phyloP scores from a whole-genome alignment of 64 coral and sea anemone species.

The Catalaphyllia jardinei region DNA sequence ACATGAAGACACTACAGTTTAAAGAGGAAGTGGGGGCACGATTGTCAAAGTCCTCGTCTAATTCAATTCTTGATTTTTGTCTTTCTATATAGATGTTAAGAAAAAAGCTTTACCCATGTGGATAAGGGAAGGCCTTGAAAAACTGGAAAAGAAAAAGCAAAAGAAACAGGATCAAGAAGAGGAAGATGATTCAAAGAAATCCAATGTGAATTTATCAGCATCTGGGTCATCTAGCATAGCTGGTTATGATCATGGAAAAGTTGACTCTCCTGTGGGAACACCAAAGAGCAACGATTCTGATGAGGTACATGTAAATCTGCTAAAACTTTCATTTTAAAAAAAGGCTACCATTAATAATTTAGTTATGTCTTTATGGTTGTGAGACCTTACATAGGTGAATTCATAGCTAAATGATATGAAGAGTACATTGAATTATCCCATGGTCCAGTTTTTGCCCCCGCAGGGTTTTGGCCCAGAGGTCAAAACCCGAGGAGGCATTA shows the following conservation, averaged over 20 bases:
- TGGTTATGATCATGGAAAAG: constrained; percentile 87
- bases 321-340: neutral
- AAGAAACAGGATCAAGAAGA: constrained; percentile 69
- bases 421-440: no score
- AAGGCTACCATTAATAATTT: neutral
- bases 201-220: constrained; percentile 66
- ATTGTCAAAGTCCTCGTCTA: no score
- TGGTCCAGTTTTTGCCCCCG: no score
- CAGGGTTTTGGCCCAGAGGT: no score
- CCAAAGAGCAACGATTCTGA: constrained; percentile 68
- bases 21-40: no score
- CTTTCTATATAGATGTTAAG: constrained; percentile 81
- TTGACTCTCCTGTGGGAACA: constrained; percentile 60
- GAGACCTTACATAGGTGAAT: no score
- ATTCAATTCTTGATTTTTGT: neutral
- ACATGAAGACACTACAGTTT: no score
- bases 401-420: no score
- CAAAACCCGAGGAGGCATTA: no score
- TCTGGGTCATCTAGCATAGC: constrained; percentile 72
- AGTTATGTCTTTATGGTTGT: no score
- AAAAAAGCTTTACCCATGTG: constrained; percentile 95
- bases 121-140: constrained; percentile 98
- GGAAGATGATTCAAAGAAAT: constrained; percentile 73
- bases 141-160: constrained; percentile 90
- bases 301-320: constrained; percentile 12